Evolutionary conservation across 2,888 invertebrate genomes (phyloP), one percentile per base, ranked within the genome.

Genomic region (Heteropelma amictum): DNA sequence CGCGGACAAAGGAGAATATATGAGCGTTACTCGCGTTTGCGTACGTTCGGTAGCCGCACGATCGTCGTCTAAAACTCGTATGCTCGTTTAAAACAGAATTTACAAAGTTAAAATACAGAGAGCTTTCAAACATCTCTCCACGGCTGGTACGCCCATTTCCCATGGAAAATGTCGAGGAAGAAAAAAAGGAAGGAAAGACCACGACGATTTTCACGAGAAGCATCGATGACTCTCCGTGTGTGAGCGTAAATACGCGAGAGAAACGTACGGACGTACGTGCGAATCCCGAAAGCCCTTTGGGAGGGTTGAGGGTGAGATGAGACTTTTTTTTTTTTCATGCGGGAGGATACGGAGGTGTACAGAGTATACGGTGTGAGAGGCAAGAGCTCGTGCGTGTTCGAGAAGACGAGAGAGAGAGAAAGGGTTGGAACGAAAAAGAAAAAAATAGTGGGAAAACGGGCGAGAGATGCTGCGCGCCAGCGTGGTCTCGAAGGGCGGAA

Each of bases 391-490:
- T 26, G 35, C 49, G 17, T 63, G 49, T 49, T 35, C n/a, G 23
- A 54, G 54, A 54, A 21, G 21, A 21, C 33, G 35, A 33, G 14
- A 17, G 49, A 19, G 26, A 23, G 12, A 47, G n/a, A 26, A 10
- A 23, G 23, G 10, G 33, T 30, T 2, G 19, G n/a, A 23, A 30
- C 7, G 53, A 53, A 40, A 26, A 12, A 23, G 21, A 35, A 38
- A 63, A 23, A 21, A 51, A 51, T 38, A 45, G 42, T 26, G 33
- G 67, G 21, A 47, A 45, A 54, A 81, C 82, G 81, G 83, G 79
- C 79, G 80, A 81, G 77, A 65, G 77, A 79, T 77, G 72, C 72
- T 72, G 77, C 67, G 47, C 45, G 38, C 47, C 63, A 51, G 65
- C 63, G 69, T 47, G 56, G 51, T 21, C 63, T 58, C 33, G 26